Percentiles rank a stretch among this genome's conserved stretches.
These are phyloP conservation scores for Cyrtonyx montezumae DNA, from an alignment of 2,113 vertebrate genomes.

Conservation along the genomic window DNA sequence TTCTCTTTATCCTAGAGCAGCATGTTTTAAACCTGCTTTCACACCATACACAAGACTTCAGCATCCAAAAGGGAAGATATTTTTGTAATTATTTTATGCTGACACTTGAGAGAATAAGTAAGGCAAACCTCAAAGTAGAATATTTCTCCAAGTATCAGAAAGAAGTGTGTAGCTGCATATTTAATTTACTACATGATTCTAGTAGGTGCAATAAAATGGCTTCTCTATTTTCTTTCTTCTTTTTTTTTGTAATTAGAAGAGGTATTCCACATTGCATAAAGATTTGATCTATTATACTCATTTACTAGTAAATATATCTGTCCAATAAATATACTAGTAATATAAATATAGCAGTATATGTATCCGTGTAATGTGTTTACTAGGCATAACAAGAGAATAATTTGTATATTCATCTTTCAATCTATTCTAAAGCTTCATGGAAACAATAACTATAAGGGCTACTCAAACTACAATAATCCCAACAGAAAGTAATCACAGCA, in stretches of 20 bases:
- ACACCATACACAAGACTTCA: background rate
- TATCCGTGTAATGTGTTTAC: background rate
- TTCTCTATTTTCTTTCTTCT: background rate
- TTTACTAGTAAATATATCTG: background rate
- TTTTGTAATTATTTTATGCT: conserved; percentile 5
- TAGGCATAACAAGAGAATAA: background rate
- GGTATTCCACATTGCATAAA: background rate
- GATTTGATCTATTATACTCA: background rate
- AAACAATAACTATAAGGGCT: background rate
- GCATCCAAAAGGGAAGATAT: background rate
- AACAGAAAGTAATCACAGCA: background rate
- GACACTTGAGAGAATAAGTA: background rate
- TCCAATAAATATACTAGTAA: background rate
- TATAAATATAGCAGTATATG: background rate
- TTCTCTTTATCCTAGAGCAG: background rate
- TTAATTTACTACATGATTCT: background rate
- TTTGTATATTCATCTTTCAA: background rate
- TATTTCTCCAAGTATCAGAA: background rate
- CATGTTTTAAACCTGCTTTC: background rate
- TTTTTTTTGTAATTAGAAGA: background rate
- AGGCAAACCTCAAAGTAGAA: background rate
- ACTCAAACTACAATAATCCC: background rate
- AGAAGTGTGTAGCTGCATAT: background rate
- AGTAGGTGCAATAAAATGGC: background rate
- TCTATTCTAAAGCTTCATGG: background rate